Conservation (phyloP, 2,797 vertebrate species). For the Schizopygopsis pylzovi region DNA sequence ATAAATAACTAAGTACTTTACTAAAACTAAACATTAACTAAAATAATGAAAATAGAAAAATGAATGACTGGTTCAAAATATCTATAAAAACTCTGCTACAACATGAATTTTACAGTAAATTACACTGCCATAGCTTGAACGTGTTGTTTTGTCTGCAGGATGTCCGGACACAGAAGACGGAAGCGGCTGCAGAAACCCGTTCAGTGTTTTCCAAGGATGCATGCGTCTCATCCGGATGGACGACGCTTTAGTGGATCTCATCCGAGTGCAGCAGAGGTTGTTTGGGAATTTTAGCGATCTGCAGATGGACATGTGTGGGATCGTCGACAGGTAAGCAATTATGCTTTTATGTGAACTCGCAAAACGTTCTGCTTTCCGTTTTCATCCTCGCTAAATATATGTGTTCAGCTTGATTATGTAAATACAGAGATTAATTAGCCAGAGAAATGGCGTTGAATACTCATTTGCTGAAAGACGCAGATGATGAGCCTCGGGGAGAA, state of each 20-base stretch:
- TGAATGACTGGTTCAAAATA: no score
- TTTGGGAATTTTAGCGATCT: slow-evolving; percentile 89
- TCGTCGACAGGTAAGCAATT: slow-evolving; percentile 86
- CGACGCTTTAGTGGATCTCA: slow-evolving; percentile 80
- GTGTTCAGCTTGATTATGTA: slow-evolving; percentile 37
- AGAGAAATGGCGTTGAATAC: slow-evolving; percentile 31
- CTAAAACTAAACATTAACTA: no score
- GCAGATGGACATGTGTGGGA: slow-evolving; percentile 90
- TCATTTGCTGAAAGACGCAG: slow-evolving; percentile 23
- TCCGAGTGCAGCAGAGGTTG: slow-evolving; percentile 84
- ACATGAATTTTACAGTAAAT: background rate
- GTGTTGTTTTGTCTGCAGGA: slow-evolving; percentile 71
- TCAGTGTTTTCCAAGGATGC: slow-evolving; percentile 87
- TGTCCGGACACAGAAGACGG: slow-evolving; percentile 77
- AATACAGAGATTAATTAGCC: slow-evolving; percentile 41
- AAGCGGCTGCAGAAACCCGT: slow-evolving; percentile 79
- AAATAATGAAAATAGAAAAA: no score
- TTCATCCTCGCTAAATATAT: background rate
- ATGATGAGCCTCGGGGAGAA: background rate
- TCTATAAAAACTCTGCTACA: no score
- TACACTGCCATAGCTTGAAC: slow-evolving; percentile 7
- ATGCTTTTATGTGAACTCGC: background rate
- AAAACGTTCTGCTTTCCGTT: background rate
- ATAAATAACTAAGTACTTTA: no score
- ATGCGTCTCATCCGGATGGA: slow-evolving; percentile 84